phyloP scores from a whole-genome alignment of 2,888 invertebrate species.

The Agonopterix subpropinquella region DNA sequence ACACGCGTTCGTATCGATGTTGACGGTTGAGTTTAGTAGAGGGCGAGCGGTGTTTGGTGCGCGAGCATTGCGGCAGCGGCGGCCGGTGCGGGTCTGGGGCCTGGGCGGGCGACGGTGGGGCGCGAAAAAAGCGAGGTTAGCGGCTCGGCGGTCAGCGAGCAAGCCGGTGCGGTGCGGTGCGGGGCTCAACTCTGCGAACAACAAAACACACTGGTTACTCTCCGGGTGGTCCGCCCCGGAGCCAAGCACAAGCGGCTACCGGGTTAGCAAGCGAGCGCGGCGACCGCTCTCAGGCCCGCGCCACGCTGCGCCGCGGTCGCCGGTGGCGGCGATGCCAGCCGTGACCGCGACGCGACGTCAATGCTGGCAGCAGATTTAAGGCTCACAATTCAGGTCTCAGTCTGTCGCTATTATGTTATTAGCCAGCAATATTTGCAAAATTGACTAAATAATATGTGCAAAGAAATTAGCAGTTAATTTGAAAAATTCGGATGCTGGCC shows the following conservation, averaged over 20 bases:
- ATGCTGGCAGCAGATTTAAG: slow-evolving; percentile 34
- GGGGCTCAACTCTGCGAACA: slow-evolving; percentile 76
- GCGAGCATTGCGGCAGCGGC: slow-evolving; percentile 66
- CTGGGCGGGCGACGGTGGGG: slow-evolving; percentile 66
- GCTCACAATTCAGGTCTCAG: slow-evolving; percentile 31
- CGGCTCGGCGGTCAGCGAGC: slow-evolving; percentile 74
- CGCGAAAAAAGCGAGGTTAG: slow-evolving; percentile 74
- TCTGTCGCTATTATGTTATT: slow-evolving; percentile 40
- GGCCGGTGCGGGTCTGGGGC: slow-evolving; percentile 62
- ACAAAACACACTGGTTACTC: slow-evolving; percentile 75
- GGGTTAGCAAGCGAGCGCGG: slow-evolving; percentile 67
- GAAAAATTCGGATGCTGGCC: slow-evolving; percentile 29
- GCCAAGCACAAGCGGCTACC: slow-evolving; percentile 74
- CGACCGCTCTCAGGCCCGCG: slow-evolving; percentile 51
- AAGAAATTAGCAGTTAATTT: slow-evolving; percentile 38
- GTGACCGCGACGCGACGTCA: slow-evolving; percentile 7
- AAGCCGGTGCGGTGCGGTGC: slow-evolving; percentile 74
- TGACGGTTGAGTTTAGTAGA: slow-evolving; percentile 70
- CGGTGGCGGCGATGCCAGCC: slow-evolving; percentile 1
- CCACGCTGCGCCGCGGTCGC: slow-evolving; percentile 11
- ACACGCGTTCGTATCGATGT: slow-evolving; percentile 74
- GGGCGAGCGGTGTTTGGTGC: slow-evolving; percentile 72
- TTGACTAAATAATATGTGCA: slow-evolving; percentile 37
- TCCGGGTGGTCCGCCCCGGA: slow-evolving; percentile 66
- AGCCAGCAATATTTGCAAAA: slow-evolving; percentile 38